These are phyloP conservation scores for Scomber colias DNA, from an alignment of 2,113 vertebrate species.

Conservation along the genomic window DNA sequence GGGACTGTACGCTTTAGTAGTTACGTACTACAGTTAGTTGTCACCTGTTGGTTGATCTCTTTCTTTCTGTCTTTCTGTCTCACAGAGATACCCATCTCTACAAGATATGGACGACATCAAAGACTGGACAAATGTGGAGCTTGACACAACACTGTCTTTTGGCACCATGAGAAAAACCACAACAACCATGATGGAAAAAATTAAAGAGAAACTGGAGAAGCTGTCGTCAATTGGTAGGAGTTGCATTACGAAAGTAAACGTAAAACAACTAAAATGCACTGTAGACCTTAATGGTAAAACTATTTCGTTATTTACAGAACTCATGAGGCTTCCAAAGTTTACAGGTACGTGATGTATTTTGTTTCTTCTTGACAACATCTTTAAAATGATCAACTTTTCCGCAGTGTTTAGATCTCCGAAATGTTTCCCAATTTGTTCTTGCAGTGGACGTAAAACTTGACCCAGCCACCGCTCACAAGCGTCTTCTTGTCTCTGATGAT, in stretches of 20 bases:
- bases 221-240: slow-evolving; percentile 69
- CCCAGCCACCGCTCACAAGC: slow-evolving; percentile 57
- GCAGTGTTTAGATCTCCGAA: neutral
- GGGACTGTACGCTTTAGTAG: neutral
- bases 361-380: neutral
- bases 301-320: slow-evolving; percentile 55
- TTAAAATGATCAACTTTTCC: rapidly evolving
- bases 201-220: slow-evolving; percentile 59
- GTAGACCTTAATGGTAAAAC: neutral
- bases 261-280: neutral
- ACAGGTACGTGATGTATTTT: slow-evolving; percentile 47
- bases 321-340: slow-evolving; percentile 66
- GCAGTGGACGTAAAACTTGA: slow-evolving; percentile 78
- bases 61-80: neutral
- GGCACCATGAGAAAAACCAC: slow-evolving; percentile 60
- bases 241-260: neutral
- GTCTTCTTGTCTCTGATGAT: slow-evolving; percentile 63
- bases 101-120: neutral
- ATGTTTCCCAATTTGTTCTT: neutral
- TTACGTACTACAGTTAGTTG: rapidly evolving
- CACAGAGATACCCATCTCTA: slow-evolving; percentile 58
- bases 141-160: slow-evolving; percentile 72
- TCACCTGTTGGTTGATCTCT: neutral
- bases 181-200: slow-evolving; percentile 5
- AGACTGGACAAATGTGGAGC: slow-evolving; percentile 33